Conservation (phyloP, 2,797 vertebrate genomes). For the Arnoldichthys spilopterus region DNA sequence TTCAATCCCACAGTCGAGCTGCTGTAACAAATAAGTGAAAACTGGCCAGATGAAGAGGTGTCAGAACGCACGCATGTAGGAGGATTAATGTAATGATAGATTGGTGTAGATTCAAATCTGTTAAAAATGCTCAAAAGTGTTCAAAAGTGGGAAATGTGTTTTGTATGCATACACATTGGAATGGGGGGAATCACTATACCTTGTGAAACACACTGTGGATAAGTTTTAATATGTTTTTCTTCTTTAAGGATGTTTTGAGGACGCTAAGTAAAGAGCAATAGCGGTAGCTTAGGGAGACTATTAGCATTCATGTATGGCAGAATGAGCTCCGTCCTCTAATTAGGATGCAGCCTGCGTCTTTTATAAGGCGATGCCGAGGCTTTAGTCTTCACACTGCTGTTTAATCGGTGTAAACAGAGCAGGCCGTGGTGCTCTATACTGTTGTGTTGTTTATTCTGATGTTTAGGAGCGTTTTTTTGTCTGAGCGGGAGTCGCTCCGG, state of each 20-base stretch:
- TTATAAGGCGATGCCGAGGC: not conserved
- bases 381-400: conserved; percentile 13
- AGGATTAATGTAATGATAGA: too few relatives aligned
- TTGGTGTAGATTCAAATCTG: too few relatives aligned
- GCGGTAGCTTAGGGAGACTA: conserved; percentile 12
- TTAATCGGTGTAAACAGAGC: conserved; percentile 28
- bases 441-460: conserved; percentile 17
- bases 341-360: conserved; percentile 32
- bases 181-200: too few relatives aligned
- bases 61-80: too few relatives aligned
- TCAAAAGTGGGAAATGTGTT: too few relatives aligned
- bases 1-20: too few relatives aligned
- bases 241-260: not conserved
- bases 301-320: not conserved
- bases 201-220: not conserved
- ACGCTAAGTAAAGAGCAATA: conserved; percentile 1
- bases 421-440: not conserved
- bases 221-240: not conserved
- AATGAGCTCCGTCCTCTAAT: conserved; percentile 2
- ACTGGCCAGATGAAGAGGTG: too few relatives aligned
- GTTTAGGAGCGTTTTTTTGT: not conserved
- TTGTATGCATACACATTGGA: not conserved
- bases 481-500: not conserved
- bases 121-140: too few relatives aligned
- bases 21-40: too few relatives aligned